Evolutionary conservation across 2,888 invertebrate species (phyloP).

Genomic region (Exocentrus adspersus): DNA sequence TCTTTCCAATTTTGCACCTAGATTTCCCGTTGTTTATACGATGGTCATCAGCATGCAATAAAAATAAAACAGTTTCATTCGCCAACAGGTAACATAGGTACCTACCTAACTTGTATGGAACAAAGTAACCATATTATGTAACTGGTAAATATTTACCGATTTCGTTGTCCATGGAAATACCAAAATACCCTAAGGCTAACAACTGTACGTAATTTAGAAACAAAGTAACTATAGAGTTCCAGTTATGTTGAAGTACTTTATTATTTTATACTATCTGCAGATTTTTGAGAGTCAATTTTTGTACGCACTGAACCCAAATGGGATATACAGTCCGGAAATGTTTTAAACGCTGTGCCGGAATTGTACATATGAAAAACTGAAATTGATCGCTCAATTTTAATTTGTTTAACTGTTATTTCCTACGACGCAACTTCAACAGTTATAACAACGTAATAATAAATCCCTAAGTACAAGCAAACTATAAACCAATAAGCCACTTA

Average conservation of each 20-base stretch:
- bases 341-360: neutral
- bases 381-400: neutral
- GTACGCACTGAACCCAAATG: neutral
- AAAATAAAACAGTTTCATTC: conserved; percentile 19
- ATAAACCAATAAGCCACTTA: too few relatives aligned
- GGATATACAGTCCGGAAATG: neutral
- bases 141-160: conserved; percentile 4
- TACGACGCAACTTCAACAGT: too few relatives aligned
- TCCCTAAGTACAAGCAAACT: too few relatives aligned
- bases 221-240: neutral
- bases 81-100: conserved; percentile 1
- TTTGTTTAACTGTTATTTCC: too few relatives aligned
- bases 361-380: neutral
- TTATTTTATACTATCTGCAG: neutral
- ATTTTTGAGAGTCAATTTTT: neutral
- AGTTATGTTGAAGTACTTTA: neutral
- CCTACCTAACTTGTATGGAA: conserved; percentile 6
- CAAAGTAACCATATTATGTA: neutral
- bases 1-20: conserved; percentile 23
- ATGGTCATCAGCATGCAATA: conserved; percentile 10
- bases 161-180: neutral
- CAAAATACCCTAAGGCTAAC: too few relatives aligned
- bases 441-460: too few relatives aligned
- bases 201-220: conserved; percentile 2
- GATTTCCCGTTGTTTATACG: conserved; percentile 6